phyloP scores from a whole-genome alignment of 2,888 invertebrate species.

The Arrhopalites spinosus region DNA sequence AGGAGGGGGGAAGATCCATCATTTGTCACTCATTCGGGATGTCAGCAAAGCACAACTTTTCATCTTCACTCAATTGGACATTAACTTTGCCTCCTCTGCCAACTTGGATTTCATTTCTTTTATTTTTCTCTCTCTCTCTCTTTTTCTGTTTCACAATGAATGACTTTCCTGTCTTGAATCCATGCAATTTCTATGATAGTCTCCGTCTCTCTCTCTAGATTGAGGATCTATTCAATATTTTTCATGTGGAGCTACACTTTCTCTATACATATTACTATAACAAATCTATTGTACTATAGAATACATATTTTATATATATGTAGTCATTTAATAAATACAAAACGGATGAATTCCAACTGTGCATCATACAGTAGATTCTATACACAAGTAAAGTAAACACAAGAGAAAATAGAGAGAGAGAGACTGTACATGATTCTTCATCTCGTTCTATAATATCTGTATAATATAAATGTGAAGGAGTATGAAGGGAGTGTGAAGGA shows the following conservation, averaged over 20 bases:
- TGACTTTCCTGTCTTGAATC: neutral
- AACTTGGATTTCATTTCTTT: neutral
- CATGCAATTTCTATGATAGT: neutral
- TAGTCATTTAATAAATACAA: too few species aligned
- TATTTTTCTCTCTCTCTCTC: neutral
- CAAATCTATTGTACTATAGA: neutral
- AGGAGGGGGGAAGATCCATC: slow-evolving; percentile 49
- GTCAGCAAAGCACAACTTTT: slow-evolving; percentile 37
- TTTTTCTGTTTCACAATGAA: neutral
- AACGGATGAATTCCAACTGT: slow-evolving; percentile 3
- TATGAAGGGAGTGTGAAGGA: slow-evolving; percentile 7
- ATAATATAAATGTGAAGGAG: neutral
- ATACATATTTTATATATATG: too few species aligned
- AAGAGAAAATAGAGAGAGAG: neutral
- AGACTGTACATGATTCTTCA: neutral
- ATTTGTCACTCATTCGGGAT: slow-evolving; percentile 45
- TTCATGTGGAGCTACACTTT: neutral
- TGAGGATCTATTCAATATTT: neutral
- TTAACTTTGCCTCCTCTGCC: slow-evolving; percentile 33
- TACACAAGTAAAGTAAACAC: neutral
- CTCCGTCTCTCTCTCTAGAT: neutral
- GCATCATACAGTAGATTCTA: neutral
- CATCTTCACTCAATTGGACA: slow-evolving; percentile 46
- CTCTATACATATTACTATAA: too few species aligned
- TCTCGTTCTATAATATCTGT: neutral